A percentile compares a stretch with the other conserved stretches of the same genome.
Conservation (phyloP, 2,797 vertebrate species). For the Galagoides demidoff region DNA sequence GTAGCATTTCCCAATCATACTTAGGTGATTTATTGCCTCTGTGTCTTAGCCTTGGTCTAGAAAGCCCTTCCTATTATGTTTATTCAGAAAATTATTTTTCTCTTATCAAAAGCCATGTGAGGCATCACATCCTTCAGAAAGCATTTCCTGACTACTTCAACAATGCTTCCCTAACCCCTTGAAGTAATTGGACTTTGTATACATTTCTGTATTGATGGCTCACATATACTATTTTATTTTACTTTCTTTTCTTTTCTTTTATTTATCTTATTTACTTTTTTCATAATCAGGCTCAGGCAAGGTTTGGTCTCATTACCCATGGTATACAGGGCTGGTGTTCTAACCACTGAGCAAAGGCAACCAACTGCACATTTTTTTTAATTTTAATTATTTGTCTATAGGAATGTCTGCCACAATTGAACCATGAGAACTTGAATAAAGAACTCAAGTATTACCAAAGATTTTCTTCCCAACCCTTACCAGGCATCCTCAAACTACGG, state of each 20-base stretch:
- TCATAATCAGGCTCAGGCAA: too few relatives aligned
- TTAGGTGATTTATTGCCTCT: background rate
- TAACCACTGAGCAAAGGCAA: too few relatives aligned
- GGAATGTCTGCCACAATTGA: background rate
- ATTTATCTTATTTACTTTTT: background rate
- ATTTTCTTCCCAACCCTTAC: background rate
- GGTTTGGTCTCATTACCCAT: too few relatives aligned
- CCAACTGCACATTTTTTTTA: background rate
- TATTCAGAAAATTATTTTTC: slow-evolving; percentile 17
- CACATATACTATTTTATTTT: background rate
- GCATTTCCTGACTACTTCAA: background rate
- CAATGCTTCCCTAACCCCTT: background rate
- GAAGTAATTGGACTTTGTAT: background rate
- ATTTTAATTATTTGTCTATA: slow-evolving; percentile 21
- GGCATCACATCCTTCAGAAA: background rate
- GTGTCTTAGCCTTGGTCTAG: background rate
- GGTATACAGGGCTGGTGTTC: too few relatives aligned
- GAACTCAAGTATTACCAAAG: background rate
- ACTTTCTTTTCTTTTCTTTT: background rate
- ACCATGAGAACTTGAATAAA: background rate
- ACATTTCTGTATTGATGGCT: background rate
- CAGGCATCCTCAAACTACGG: too few relatives aligned
- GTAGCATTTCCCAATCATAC: background rate
- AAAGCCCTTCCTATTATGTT: background rate
- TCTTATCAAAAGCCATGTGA: slow-evolving; percentile 21